Conservation (phyloP, 2,888 invertebrate genomes). For the Blera fallax region DNA sequence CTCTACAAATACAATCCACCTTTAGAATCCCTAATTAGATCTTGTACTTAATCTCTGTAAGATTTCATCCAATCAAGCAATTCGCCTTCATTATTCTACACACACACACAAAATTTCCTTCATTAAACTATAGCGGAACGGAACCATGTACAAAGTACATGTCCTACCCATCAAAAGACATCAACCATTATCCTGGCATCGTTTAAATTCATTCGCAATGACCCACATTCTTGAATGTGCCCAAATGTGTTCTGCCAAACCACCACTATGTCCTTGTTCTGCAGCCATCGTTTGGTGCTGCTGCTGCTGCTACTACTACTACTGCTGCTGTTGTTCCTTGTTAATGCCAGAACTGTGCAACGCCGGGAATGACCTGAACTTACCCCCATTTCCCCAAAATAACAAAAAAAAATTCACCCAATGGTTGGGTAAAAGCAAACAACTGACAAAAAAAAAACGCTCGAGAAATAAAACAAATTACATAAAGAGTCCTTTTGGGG, state of each 20-base stretch:
- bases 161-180: neutral
- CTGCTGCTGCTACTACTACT: neutral
- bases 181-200: conserved; percentile 15
- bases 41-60: neutral
- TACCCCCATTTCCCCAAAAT: conserved; percentile 26
- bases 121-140: conserved; percentile 21
- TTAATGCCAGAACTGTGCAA: conserved; percentile 39
- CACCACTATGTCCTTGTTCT: neutral
- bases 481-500: conserved; percentile 47
- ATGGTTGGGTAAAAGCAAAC: conserved; percentile 39
- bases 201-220: conserved; percentile 53
- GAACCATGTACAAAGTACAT: neutral
- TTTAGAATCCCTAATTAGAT: neutral
- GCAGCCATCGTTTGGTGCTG: neutral
- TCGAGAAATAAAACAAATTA: conserved; percentile 13
- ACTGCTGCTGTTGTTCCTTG: neutral
- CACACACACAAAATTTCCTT: neutral
- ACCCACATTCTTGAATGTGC: conserved; percentile 49
- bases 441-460: neutral
- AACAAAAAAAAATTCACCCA: neutral
- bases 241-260: conserved; percentile 31
- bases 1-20: neutral
- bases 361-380: conserved; percentile 47
- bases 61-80: neutral
- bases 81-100: neutral